Conservation (phyloP, 2,888 invertebrate species). For the Drosophila buzzatii region DNA sequence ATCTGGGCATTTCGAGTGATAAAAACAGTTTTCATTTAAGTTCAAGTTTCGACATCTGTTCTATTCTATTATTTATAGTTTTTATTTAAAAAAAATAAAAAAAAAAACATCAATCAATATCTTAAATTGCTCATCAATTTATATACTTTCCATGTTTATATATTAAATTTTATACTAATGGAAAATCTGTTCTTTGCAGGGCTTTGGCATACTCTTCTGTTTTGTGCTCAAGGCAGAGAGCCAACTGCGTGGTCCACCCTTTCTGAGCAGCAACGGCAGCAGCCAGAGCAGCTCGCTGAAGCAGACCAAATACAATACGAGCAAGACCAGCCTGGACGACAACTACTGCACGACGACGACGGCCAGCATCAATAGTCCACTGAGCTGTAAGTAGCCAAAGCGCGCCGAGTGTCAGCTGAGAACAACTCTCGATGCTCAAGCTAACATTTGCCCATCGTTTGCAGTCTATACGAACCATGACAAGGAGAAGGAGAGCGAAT, state of each 20-base stretch:
- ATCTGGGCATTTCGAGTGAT: too few relatives aligned
- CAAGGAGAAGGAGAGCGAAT: slow-evolving; percentile 84
- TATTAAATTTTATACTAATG: too few relatives aligned
- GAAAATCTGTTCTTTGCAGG: slow-evolving; percentile 63
- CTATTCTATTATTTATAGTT: too few relatives aligned
- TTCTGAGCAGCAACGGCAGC: slow-evolving; percentile 67
- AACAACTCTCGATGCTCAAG: not conserved
- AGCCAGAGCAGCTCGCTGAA: slow-evolving; percentile 72
- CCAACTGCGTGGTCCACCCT: slow-evolving; percentile 74
- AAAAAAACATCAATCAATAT: too few relatives aligned
- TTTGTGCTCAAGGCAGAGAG: slow-evolving; percentile 85
- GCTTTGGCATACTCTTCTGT: slow-evolving; percentile 83
- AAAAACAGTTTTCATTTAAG: too few relatives aligned
- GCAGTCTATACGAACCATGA: slow-evolving; percentile 85
- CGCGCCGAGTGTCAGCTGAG: not conserved
- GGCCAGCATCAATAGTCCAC: slow-evolving; percentile 84
- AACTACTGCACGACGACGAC: slow-evolving; percentile 83
- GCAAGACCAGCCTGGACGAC: slow-evolving; percentile 84
- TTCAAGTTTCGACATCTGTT: too few relatives aligned
- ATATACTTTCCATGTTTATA: not conserved
- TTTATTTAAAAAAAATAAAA: too few relatives aligned
- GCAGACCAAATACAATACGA: slow-evolving; percentile 81
- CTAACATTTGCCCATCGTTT: slow-evolving; percentile 13
- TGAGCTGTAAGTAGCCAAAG: slow-evolving; percentile 83
- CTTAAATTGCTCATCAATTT: too few relatives aligned